Base-by-base conservation (phyloP, 2,797 vertebrate species). In the Cygnus olor region DNA sequence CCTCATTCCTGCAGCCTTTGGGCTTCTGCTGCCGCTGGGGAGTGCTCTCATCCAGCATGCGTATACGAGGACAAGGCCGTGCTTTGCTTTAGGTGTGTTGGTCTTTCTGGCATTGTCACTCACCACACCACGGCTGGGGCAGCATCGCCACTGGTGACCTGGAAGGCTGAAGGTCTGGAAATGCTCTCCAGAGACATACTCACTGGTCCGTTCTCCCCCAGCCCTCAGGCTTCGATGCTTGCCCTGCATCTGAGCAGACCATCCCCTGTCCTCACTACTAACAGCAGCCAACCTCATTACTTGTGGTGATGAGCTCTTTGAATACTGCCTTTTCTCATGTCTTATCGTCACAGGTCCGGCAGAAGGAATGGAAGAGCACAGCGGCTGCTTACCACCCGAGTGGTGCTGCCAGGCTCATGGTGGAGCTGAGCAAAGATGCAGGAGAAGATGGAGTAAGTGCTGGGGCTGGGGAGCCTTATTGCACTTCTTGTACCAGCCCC, bases 391-490 rank as follows among this genome's bases (percentile, higher is more conserved):
- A 76, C 73, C 28, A 16, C 5, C 3, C 2, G 16, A 24, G 18
- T 69, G 3, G 0, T 42, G 38, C 32, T 73, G 38, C 58, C 25
- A 61, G 68, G 28, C 54, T 88, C 3, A 0, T 0, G 0, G 28
- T 13, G 53, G 15, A 72, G 20, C 34, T 40, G 38, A 44, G 34
- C 2, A 0, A 68, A 45, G 49, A 7, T 8, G 24, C 15, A 1
- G 6, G 47, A 57, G 32, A 72, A 77, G 20, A 7, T n/a, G 34
- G 22, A 85, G 24, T 0, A 2, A 90, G 9, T 0, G 0, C 28
- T 51, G 25, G 38, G 8, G 11, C 51, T 51, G 3, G 5, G 38
- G 32, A 80, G 5, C 13, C 14, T 80, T 32, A 14, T 6, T 20
- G 5, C 6, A 0, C 66, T 70, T 77, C 58, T 56, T 47, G 18